A percentile compares a stretch with the other conserved stretches of the same genome.
Evolutionary conservation across 2,113 vertebrate species (phyloP).

Genomic region (Maccullochella peelii): DNA sequence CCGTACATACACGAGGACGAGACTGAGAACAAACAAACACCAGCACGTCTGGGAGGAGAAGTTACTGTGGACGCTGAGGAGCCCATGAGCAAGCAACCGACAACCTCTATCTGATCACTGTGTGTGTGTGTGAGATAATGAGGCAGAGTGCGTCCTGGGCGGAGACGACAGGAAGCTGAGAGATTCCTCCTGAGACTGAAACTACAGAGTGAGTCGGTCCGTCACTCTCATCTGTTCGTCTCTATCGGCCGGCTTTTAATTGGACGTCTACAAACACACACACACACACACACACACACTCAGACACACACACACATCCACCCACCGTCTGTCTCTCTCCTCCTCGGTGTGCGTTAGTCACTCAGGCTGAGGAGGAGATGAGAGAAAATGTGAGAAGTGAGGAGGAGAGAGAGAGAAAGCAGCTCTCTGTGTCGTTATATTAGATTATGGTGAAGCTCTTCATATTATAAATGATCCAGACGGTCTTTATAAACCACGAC

Average conservation of each 20-base stretch:
- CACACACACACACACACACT: conserved; percentile 11
- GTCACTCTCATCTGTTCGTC: not conserved
- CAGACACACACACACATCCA: conserved; percentile 8
- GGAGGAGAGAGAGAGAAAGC: not conserved
- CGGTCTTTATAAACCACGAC: not conserved
- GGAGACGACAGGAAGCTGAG: conserved; percentile 22
- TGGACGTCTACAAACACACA: conserved; percentile 1
- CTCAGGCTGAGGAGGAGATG: conserved; percentile 24
- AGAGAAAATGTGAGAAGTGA: conserved; percentile 43
- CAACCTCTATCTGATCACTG: not conserved
- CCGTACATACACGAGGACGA: too few relatives aligned
- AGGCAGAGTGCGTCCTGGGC: not conserved
- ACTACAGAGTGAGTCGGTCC: not conserved
- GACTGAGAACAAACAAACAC: too few relatives aligned
- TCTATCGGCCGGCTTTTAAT: conserved; percentile 7
- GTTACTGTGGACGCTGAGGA: too few relatives aligned
- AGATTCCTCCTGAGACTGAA: conserved; percentile 20
- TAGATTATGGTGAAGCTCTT: not conserved
- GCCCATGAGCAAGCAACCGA: too few relatives aligned
- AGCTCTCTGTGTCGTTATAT: conserved; percentile 1
- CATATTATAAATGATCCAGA: not conserved
- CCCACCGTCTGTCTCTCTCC: conserved; percentile 53
- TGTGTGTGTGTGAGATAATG: not conserved
- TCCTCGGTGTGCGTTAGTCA: conserved; percentile 43
- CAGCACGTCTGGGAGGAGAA: too few relatives aligned